Evolutionary conservation across 2,797 vertebrate species (phyloP), one percentile per base, ranked within the genome.

Genomic region (Acanthurus leucopareius): DNA sequence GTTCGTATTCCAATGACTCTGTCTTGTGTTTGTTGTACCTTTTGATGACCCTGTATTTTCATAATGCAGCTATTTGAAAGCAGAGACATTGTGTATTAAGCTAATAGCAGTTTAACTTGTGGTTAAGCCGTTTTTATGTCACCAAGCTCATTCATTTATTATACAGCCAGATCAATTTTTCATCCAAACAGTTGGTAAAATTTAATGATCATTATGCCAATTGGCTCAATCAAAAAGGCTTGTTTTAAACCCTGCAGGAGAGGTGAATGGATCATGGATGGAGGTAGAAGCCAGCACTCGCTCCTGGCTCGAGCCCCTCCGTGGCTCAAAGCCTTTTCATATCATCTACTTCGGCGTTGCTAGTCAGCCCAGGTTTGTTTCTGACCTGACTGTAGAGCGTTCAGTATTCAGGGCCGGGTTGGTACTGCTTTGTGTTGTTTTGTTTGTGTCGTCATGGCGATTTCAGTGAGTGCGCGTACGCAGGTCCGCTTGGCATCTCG

Each of bases 391-490:
- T 82, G 32, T 79, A 88, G 75, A 77, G 62, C 73, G 75, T 89
- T 94, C 73, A 75, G 76, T 82, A 82, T 90, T 91, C 89, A 87
- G 74, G 6, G 68, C 47, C 20, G 71, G 28, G 44, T 69, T 63
- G 79, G 73, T 86, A 38, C 79, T 17, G 76, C 82, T 90, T 89
- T 91, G 87, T 87, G 84, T 65, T 92, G 91, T 94, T 93, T 93
- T 94, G 92, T 94, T 91, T 92, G 86, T 4, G 93, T 95, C 84
- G 90, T 77, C 91, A 92, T 93, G 91, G 93, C 22, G 53, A 90
- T 81, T 54, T 79, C 70, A 88, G 83, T 80, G 38, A 90, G 84
- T 62, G 85, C 88, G 83, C 57, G 77, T 85, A 63, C 73, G 79
- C 77, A 78, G 79, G 79, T 89, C 75, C 58, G 75, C 79, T 58